Base-by-base conservation (phyloP, 2,797 vertebrate species). In the Garrulus glandarius region DNA sequence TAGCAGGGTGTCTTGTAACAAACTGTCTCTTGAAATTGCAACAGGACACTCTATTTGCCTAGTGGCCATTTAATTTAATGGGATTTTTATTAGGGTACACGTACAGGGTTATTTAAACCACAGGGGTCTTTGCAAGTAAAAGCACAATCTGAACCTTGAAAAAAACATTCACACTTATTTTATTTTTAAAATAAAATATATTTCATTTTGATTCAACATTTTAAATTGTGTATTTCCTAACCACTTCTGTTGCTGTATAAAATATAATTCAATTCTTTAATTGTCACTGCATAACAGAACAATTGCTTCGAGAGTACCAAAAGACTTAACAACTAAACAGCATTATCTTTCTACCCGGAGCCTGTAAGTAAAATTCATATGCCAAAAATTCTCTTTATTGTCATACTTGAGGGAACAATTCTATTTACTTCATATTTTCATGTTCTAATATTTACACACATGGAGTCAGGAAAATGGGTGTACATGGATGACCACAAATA, bases 51-150 rank as follows among this genome's bases (percentile, higher is more conserved):
- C 95, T 87, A 90, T 96, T 96, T 98, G 96, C 95, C 97, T 97
- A 93, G 89, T 97, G 96, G 97, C 95, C 84, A 97, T 98, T 98
- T 98, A 96, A 97, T 97, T 98, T 98, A 98, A 98, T 98, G 92
- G 96, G 96, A 97, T 98, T 98, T 98, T 98, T 98, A 98, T 98
- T 98, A 98, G 96, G 94, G 95, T 97, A 97, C 80, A 95, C 67
- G 49, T 41, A 96, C 87, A 95, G 89, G 17, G 92, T 98, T 97
- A 97, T 97, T 98, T 98, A 98, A 98, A 97, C 97, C 96, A 97
- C 97, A 95, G 98, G 98, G 95, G 97, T 97, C 96, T 98, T 97
- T 93, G 65, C 75, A 98, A 97, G 97, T 97, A 97, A 96, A 97
- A 92, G 93, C 81, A 96, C 16, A 68, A 95, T 96, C 56, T 92